Percentiles rank a stretch among this genome's conserved stretches.
These are phyloP conservation scores for Percopsis transmontana DNA, from an alignment of 2,113 vertebrate genomes.

Conservation along the genomic window DNA sequence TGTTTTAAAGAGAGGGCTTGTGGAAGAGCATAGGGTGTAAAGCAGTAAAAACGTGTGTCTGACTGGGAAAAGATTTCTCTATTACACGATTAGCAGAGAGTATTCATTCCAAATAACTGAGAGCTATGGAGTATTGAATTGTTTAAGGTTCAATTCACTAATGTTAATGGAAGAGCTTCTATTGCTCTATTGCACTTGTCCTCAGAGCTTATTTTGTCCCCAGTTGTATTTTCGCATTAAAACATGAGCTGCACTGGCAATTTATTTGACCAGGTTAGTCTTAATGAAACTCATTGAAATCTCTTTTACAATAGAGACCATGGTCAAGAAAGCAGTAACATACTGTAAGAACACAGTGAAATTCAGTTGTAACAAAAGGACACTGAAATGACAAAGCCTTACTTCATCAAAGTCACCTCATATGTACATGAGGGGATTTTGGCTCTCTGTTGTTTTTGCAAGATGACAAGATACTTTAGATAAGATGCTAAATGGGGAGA, in stretches of 20 bases:
- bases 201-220: slow-evolving; percentile 28
- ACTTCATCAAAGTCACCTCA: slow-evolving; percentile 30
- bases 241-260: slow-evolving; percentile 7
- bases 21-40: slow-evolving; percentile 21
- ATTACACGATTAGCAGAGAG: not conserved
- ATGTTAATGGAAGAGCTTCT: slow-evolving; percentile 18
- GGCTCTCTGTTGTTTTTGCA: slow-evolving; percentile 1
- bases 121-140: not conserved
- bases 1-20: slow-evolving; percentile 28
- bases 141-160: slow-evolving; percentile 1
- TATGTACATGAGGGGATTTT: too few relatives aligned
- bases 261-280: too few relatives aligned
- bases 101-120: slow-evolving; percentile 7
- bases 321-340: too few relatives aligned
- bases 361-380: not conserved
- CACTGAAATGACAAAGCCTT: slow-evolving; percentile 10
- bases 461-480: not conserved
- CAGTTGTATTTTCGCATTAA: slow-evolving; percentile 21
- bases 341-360: slow-evolving; percentile 49
- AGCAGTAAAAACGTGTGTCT: not conserved
- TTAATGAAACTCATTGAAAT: too few relatives aligned
- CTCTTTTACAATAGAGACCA: too few relatives aligned
- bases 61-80: not conserved
- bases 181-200: slow-evolving; percentile 9
- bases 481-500: not conserved